Conservation (phyloP, 2,888 invertebrate species). For the Apoderus coryli region DNA sequence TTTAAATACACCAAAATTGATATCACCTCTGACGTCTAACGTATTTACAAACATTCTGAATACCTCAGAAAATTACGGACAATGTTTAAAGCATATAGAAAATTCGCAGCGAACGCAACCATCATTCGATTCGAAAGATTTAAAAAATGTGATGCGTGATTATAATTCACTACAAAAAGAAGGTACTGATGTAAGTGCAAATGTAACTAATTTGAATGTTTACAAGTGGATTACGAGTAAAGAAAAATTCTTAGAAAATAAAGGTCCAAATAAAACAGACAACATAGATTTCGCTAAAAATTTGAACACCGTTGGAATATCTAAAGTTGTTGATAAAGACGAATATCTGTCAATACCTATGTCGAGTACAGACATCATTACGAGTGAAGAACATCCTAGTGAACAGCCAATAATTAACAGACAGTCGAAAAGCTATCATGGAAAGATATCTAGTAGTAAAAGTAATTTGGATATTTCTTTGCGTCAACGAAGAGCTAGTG, state of each 20-base stretch:
- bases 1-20: constrained; percentile 16
- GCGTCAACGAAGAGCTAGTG: constrained; percentile 27
- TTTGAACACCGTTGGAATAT: constrained; percentile 19
- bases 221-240: constrained; percentile 29
- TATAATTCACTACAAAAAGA: constrained; percentile 22
- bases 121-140: neutral
- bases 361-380: constrained; percentile 34
- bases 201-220: constrained; percentile 18
- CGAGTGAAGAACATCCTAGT: constrained; percentile 37
- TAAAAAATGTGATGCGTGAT: constrained; percentile 19
- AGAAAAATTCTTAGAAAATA: constrained; percentile 27
- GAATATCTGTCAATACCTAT: constrained; percentile 16
- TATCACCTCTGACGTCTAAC: constrained; percentile 19
- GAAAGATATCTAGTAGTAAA: constrained; percentile 25
- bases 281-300: constrained; percentile 22
- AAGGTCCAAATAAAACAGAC: constrained; percentile 17
- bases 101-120: constrained; percentile 21
- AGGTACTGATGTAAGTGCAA: constrained; percentile 17
- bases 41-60: constrained; percentile 21
- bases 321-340: constrained; percentile 19
- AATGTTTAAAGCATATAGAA: constrained; percentile 20
- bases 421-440: constrained; percentile 34
- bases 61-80: constrained; percentile 14
- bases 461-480: constrained; percentile 21
- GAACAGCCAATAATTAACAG: constrained; percentile 35